phyloP scores from a whole-genome alignment of 2,113 vertebrate genomes.

The Halcyon senegalensis region DNA sequence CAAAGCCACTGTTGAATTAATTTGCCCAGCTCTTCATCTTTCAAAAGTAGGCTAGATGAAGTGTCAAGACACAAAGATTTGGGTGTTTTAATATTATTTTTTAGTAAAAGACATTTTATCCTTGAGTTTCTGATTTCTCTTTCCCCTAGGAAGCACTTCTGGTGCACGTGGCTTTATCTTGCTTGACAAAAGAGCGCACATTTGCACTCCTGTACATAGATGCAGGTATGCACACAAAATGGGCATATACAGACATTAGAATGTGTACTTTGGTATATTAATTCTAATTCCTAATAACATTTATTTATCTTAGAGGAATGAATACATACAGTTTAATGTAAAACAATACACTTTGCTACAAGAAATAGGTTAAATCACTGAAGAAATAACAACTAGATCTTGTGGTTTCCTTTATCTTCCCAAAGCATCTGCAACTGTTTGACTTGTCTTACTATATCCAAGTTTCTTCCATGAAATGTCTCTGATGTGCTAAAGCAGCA shows the following conservation, averaged over 20 bases:
- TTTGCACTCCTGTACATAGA: background rate
- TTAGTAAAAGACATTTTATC: background rate
- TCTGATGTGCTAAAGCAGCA: background rate
- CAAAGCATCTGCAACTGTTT: background rate
- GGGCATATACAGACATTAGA: background rate
- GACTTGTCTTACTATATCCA: background rate
- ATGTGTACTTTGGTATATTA: background rate
- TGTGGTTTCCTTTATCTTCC: background rate
- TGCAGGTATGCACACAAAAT: background rate
- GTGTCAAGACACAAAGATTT: background rate
- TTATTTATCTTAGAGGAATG: background rate
- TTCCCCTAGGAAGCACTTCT: background rate
- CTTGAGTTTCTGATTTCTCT: background rate
- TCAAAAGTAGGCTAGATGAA: background rate
- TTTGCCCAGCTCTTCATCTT: background rate
- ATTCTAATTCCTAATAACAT: background rate
- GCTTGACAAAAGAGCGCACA: background rate
- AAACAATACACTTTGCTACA: background rate
- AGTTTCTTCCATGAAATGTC: background rate
- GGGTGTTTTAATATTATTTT: background rate
- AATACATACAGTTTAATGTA: background rate
- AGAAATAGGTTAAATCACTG: background rate
- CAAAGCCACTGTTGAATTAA: background rate
- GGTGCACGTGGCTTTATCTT: background rate
- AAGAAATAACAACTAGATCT: background rate